These are phyloP conservation scores for Thymelicus sylvestris DNA, from an alignment of 2,888 invertebrate genomes.

Conservation along the genomic window DNA sequence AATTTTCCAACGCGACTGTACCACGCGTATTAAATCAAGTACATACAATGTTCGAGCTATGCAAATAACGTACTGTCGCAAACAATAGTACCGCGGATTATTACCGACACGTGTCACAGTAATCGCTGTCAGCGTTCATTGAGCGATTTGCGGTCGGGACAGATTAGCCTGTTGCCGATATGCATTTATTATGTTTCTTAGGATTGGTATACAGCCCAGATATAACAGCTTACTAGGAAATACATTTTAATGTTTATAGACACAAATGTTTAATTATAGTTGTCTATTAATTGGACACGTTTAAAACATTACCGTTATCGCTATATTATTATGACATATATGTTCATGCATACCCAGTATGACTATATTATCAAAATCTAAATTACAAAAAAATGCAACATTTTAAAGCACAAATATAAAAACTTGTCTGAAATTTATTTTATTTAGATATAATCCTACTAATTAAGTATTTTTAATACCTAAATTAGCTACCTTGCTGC, in stretches of 20 bases:
- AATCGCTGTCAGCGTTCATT: constrained; percentile 21
- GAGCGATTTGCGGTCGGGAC: constrained; percentile 34
- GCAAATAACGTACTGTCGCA: constrained; percentile 12
- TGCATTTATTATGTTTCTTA: background rate
- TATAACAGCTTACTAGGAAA: background rate
- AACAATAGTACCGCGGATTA: constrained; percentile 21
- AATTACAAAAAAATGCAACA: too few species aligned
- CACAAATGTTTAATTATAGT: background rate
- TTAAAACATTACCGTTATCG: too few species aligned
- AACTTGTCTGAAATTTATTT: too few species aligned
- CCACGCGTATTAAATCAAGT: constrained; percentile 48
- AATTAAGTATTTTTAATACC: too few species aligned
- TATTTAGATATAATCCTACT: too few species aligned
- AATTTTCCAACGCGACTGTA: constrained; percentile 30
- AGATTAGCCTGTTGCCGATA: constrained; percentile 21
- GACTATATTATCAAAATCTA: too few species aligned
- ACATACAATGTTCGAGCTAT: constrained; percentile 28
- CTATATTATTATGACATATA: too few species aligned
- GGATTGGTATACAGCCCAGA: background rate
- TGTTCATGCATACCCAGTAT: too few species aligned
- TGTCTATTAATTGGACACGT: background rate
- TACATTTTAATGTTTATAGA: background rate
- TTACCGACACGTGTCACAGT: constrained; percentile 13
- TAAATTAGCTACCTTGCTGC: too few species aligned
- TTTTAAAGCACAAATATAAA: too few species aligned